A percentile compares a stretch with the other conserved stretches of the same genome.
Conservation (phyloP, 1,140 invertebrate species). For the Drosophila erecta region DNA sequence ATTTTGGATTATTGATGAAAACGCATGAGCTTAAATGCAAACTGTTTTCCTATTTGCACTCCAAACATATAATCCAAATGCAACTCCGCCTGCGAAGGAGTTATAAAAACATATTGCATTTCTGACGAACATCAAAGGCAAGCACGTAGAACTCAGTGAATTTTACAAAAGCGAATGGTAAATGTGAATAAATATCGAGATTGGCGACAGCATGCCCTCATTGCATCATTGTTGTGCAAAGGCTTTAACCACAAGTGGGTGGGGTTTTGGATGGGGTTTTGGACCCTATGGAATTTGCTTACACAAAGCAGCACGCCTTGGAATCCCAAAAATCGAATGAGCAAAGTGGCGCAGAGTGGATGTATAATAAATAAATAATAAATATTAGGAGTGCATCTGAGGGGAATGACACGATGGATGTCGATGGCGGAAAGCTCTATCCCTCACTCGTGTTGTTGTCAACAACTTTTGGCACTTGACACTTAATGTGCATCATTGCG, state of each 20-base stretch:
- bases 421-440: slow-evolving; percentile 27
- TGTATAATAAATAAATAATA: slow-evolving; percentile 70
- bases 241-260: slow-evolving; percentile 49
- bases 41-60: slow-evolving; percentile 21
- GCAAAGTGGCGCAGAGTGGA: slow-evolving; percentile 36
- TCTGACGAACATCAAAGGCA: slow-evolving; percentile 57
- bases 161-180: slow-evolving; percentile 45
- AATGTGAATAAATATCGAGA: slow-evolving; percentile 75
- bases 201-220: slow-evolving; percentile 39
- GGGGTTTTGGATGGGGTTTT: slow-evolving; percentile 5
- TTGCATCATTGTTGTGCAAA: slow-evolving; percentile 33
- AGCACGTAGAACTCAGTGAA: slow-evolving; percentile 56
- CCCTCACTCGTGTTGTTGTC: slow-evolving; percentile 59
- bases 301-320: slow-evolving; percentile 64
- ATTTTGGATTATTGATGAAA: slow-evolving; percentile 61
- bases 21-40: slow-evolving; percentile 28
- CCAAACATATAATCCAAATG: slow-evolving; percentile 22
- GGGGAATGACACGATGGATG: slow-evolving; percentile 44
- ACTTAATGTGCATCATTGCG: slow-evolving; percentile 82
- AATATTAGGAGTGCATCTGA: slow-evolving; percentile 51
- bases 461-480: slow-evolving; percentile 81
- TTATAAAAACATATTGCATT: slow-evolving; percentile 44
- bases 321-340: slow-evolving; percentile 58
- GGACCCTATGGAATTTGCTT: slow-evolving; percentile 52
- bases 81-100: slow-evolving; percentile 28